Evolutionary conservation across 2,888 invertebrate genomes (phyloP), one percentile per base, ranked within the genome.

Genomic region (Hydraecia micacea): DNA sequence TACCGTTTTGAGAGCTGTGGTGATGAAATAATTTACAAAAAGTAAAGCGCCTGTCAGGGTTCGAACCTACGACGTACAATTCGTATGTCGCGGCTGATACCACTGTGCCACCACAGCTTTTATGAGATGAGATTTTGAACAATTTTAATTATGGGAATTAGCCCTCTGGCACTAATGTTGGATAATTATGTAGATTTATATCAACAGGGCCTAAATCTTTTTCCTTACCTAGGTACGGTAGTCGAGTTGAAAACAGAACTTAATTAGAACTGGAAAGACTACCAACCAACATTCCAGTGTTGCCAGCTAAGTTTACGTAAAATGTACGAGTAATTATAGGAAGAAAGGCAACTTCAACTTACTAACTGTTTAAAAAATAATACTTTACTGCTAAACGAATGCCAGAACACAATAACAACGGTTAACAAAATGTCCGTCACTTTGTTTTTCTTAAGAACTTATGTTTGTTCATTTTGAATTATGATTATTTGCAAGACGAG

Each of bases 361-460:
- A 67, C 32, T 70, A 46, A 69, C 65, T 76, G 66, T 63, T 82
- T 83, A 39, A 86, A 81, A 71, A 82, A 52, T 63, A 70, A 74
- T 58, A 77, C 58, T 86, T 85, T 86, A 85, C 84, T 85, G 86
- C 84, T 78, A 86, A 84, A 75, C 83, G 79, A 66, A 83, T 84
- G 86, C 83, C 86, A 83, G 18, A 52, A 49, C n/a, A 65, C 62
- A 77, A 74, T 77, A 65, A 68, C 42, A 73, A 78, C 62, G 65
- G 65, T 71, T 75, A 74, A 85, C 65, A 74, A 71, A 74, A 25
- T 13, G 69, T 58, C 36, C 25, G 36, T 42, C 18, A 46, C 28
- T 70, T 60, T 32, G 36, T 60, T 60, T 62, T 71, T 18, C 52
- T 60, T 55, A 60, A 39, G 13, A 75, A 68, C 36, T 46, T 42